Evolutionary conservation across 2,888 invertebrate species (phyloP).

Genomic region (Athalia cordata): DNA sequence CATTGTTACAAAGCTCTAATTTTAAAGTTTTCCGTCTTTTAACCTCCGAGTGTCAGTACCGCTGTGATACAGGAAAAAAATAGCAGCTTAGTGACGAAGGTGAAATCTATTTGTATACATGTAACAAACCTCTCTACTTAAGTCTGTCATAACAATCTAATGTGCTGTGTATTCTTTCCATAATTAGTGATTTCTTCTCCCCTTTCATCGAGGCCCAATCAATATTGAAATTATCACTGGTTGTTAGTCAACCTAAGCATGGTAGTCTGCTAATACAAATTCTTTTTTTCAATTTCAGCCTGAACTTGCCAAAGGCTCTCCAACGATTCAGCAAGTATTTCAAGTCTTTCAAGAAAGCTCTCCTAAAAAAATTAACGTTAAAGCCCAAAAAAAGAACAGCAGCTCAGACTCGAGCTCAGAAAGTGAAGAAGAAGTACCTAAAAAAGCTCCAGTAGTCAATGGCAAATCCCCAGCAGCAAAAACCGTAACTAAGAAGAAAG

Average conservation of each 20-base stretch:
- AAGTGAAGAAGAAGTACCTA: constrained; percentile 62
- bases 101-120: constrained; percentile 19
- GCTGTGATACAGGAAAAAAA: not conserved
- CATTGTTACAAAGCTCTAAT: not conserved
- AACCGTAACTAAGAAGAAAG: constrained; percentile 53
- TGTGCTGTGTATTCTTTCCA: too few species aligned
- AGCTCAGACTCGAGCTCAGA: constrained; percentile 70
- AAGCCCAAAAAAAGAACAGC: constrained; percentile 61
- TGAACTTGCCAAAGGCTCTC: constrained; percentile 79
- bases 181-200: too few species aligned
- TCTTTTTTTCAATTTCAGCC: constrained; percentile 75
- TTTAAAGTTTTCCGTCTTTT: not conserved
- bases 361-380: constrained; percentile 73
- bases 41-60: constrained; percentile 19
- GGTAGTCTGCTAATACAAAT: not conserved
- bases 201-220: too few species aligned
- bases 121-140: too few species aligned
- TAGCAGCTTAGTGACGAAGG: not conserved
- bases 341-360: constrained; percentile 76
- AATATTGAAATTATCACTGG: too few species aligned
- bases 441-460: constrained; percentile 60
- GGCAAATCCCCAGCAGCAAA: constrained; percentile 57
- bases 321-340: constrained; percentile 79
- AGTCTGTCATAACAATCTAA: too few species aligned
- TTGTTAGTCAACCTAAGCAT: too few species aligned